A percentile compares a stretch with the other conserved stretches of the same genome.
phyloP scores from a whole-genome alignment of 2,797 vertebrate genomes.

The Danio tinwini region DNA sequence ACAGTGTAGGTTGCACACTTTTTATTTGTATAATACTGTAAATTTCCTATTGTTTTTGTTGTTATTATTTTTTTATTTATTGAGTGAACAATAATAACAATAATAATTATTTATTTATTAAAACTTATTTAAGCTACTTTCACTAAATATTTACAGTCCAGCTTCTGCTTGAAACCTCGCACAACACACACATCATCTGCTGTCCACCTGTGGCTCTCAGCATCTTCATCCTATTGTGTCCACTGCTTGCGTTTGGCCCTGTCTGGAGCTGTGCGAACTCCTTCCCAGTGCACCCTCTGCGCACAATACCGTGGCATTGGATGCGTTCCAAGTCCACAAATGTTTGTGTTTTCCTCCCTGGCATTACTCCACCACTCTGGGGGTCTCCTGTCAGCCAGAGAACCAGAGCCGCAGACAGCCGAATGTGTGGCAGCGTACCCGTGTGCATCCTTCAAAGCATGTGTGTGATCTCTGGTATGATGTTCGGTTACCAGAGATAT shows the following conservation, averaged over 20 bases:
- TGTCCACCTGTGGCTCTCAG: constrained; percentile 27
- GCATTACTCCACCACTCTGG: constrained; percentile 70
- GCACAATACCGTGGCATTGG: constrained; percentile 67
- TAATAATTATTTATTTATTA: too few relatives aligned
- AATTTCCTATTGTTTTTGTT: too few relatives aligned
- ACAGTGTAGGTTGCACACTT: too few relatives aligned
- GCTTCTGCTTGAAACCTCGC: background rate
- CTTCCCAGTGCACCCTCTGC: constrained; percentile 58
- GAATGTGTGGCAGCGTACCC: constrained; percentile 65
- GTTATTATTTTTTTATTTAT: too few relatives aligned
- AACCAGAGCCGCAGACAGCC: constrained; percentile 65
- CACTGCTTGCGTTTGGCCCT: constrained; percentile 1
- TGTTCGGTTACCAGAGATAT: background rate
- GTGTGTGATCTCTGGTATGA: background rate
- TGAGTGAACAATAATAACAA: too few relatives aligned
- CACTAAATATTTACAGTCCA: background rate
- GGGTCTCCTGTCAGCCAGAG: constrained; percentile 47
- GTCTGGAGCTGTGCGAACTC: constrained; percentile 62
- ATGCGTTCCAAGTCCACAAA: constrained; percentile 68
- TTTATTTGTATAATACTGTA: too few relatives aligned
- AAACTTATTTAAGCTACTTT: too few relatives aligned
- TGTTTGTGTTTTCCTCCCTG: constrained; percentile 71
- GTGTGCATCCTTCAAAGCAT: constrained; percentile 23
- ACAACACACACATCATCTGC: constrained; percentile 5
- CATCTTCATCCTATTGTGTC: constrained; percentile 32